These are phyloP conservation scores for Parus major DNA, from an alignment of 2,113 vertebrate species.

Conservation along the genomic window DNA sequence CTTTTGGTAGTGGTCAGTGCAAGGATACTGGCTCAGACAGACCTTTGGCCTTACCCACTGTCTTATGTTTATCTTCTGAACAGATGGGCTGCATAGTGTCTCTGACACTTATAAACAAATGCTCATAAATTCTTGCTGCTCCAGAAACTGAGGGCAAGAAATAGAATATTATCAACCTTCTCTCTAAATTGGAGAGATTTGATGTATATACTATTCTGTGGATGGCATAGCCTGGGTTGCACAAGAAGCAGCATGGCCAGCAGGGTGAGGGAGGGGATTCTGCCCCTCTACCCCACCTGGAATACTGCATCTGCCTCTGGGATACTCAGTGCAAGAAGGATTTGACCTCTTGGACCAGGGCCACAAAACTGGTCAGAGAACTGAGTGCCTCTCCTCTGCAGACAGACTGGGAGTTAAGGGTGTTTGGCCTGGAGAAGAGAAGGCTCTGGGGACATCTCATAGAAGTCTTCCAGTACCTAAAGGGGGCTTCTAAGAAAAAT, in stretches of 20 bases:
- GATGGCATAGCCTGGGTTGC: background rate
- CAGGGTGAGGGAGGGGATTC: background rate
- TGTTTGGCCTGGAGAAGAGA: background rate
- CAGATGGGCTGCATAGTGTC: background rate
- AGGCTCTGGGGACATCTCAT: background rate
- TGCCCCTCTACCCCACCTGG: background rate
- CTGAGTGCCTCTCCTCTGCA: accelerated
- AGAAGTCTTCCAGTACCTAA: background rate
- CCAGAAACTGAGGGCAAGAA: background rate
- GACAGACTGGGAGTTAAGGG: background rate
- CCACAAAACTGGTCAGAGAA: background rate
- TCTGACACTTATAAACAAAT: background rate
- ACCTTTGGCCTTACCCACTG: background rate
- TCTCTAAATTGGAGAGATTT: background rate
- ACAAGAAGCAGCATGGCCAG: background rate
- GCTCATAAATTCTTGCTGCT: background rate
- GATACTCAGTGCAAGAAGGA: background rate
- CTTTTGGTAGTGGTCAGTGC: background rate
- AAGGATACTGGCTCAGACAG: background rate
- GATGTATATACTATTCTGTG: background rate
- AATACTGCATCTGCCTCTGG: background rate
- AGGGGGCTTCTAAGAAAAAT: background rate
- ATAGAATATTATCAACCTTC: background rate
- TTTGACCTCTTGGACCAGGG: background rate
- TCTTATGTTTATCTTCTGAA: background rate